Evolutionary conservation across 2,797 vertebrate species (phyloP).

Genomic region (Peromyscus melanophrys): DNA sequence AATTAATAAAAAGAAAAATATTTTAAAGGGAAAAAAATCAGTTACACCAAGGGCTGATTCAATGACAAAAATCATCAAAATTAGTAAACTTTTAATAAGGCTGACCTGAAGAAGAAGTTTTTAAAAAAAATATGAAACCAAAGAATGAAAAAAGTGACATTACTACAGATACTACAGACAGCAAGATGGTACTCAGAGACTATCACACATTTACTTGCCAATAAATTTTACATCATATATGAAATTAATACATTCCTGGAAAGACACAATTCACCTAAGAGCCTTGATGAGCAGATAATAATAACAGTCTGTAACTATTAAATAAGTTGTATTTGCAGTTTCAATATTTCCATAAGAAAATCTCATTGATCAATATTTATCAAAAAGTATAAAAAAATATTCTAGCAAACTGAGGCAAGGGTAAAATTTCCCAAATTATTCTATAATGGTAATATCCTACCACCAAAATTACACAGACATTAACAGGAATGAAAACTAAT

Average conservation of each 20-base stretch:
- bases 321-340: neutral
- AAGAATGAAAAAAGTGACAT: neutral
- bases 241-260: constrained; percentile 41
- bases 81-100: neutral
- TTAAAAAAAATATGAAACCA: neutral
- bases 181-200: neutral
- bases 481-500: neutral
- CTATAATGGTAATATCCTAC: neutral
- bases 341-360: constrained; percentile 38
- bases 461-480: neutral
- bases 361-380: neutral
- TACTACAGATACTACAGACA: constrained; percentile 23
- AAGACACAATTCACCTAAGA: neutral
- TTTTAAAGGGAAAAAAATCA: neutral
- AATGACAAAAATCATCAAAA: neutral
- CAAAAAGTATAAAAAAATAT: neutral
- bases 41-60: neutral
- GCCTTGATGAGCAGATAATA: neutral
- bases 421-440: neutral
- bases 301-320: neutral
- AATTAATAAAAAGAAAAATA: neutral
- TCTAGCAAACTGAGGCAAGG: neutral
- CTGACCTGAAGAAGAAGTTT: neutral
- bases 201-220: neutral
- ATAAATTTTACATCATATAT: neutral